Base-by-base conservation (phyloP, 2,113 vertebrate species). In the Xyrauchen texanus region DNA sequence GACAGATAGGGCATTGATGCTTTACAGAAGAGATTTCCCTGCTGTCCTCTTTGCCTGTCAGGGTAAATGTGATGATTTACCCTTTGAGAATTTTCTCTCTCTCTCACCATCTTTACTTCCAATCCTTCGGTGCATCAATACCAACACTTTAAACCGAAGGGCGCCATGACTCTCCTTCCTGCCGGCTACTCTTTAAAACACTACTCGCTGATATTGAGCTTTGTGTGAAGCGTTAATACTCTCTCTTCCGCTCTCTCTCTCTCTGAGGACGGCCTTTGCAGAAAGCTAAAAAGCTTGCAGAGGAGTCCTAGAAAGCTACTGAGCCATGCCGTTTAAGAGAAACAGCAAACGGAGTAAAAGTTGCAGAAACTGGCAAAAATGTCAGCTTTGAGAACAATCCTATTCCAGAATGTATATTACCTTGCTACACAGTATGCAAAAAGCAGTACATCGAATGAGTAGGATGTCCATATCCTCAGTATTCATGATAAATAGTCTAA, bases 261-360 rank as follows among this genome's bases (percentile, higher is more conserved):
- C 62, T 66, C 77, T 12, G 60, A 57, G 78, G 75, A 85, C 60
- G 11, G 21, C 68, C 78, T 68, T 34, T 68, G 71, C 73, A 64
- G 79, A 78, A 73, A 44, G 34, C 58, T 49, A 80, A 81, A 64
- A 71, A 62, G 46, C 65, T 10, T 8, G 47, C 49, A 77, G 47
- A 53, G 61, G 69, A 83, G 84, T 69, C 81, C 81, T 79, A 81
- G 79, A 85, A 81, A 83, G 47, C 68, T 79, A 79, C 66, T 42
- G 66, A 83, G 65, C 74, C 76, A 44, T 83, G 71, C 60, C 34
- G 42, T 51, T 45, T 71, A 11, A 42, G 21, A 68, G 76, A 47
- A 55, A 71, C 46, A 60, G 16, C 62, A 3, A 62, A 73, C 49
- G 16, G n/a, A 11, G 55, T n/a, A n/a, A 47, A 57, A 57, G 49